Evolutionary conservation across 2,797 vertebrate species (phyloP).

Genomic region (Allobates femoralis): DNA sequence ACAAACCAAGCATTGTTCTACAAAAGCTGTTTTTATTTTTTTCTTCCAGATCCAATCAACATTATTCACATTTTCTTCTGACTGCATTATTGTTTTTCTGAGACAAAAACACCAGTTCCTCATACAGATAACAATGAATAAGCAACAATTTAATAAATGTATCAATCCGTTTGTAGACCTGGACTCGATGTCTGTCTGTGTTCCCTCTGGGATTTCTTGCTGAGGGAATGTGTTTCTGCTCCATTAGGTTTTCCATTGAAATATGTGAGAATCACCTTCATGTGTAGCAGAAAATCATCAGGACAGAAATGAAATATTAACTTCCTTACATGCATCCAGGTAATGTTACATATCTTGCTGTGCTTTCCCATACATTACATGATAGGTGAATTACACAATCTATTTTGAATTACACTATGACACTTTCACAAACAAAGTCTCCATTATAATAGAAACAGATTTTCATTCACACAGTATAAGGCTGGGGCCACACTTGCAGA

Average conservation of each 20-base stretch:
- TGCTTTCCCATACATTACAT: slow-evolving; percentile 59
- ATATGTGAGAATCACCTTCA: slow-evolving; percentile 68
- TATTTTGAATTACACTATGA: not conserved
- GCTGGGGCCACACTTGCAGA: no score
- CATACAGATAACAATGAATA: slow-evolving; percentile 48
- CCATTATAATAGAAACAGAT: not conserved
- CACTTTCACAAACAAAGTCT: not conserved
- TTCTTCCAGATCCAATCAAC: slow-evolving; percentile 1
- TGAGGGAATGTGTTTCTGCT: slow-evolving; percentile 68
- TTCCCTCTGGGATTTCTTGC: slow-evolving; percentile 60
- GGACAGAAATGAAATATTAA: slow-evolving; percentile 72
- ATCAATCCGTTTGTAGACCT: slow-evolving; percentile 56
- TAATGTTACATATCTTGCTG: slow-evolving; percentile 64
- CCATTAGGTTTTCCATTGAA: slow-evolving; percentile 71
- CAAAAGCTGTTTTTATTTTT: slow-evolving; percentile 12
- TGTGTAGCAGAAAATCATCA: slow-evolving; percentile 66
- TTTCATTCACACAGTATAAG: no score
- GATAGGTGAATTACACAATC: not conserved
- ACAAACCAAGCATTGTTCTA: slow-evolving; percentile 21
- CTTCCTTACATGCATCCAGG: slow-evolving; percentile 64
- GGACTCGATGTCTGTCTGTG: slow-evolving; percentile 63
- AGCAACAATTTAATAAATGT: slow-evolving; percentile 61
- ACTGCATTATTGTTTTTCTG: slow-evolving; percentile 38
- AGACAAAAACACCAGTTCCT: slow-evolving; percentile 43
- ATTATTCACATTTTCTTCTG: slow-evolving; percentile 21